Base-by-base conservation (phyloP, 1,140 invertebrate species). In the Cyclina sinensis region DNA sequence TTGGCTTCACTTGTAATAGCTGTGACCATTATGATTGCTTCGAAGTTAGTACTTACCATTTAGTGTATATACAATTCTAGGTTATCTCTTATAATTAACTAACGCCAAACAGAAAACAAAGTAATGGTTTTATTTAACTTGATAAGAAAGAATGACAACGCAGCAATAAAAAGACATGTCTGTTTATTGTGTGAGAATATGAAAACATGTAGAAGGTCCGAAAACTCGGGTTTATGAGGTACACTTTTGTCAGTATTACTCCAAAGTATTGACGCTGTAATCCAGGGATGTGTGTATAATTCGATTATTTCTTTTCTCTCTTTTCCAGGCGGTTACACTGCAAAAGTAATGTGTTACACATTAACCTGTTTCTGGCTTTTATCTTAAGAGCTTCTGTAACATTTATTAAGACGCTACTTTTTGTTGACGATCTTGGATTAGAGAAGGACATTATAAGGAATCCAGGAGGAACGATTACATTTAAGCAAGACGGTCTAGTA, bases 311-410 rank as follows among this genome's bases (percentile, higher is more conserved):
- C 24, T 57, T 27, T 5, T 18, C 21, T 57, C 16, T 90, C 57
- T 70, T 79, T 93, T 92, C 16, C 90, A 94, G 94, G 90, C 96
- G 96, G 89, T 94, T 97, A 0, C 96, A 97, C 80, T 97, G 97
- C 92, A 96, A 97, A 2, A 96, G 97, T 87, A 97, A 97, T 93
- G 97, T 96, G 51, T 94, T 97, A 0, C 97, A 97, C 92, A 96
- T 97, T 94, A 97, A 97, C 91, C 94, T 97, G 7, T 97, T 97
- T 92, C 94, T 96, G 0, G 97, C 97, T 0, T 97, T 97, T 92
- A 97, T 97, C 54, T 94, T 97, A 84, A 95, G 97, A 90, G 97
- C 97, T 0, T 96, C 96, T 18, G 96, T 97, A 92, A 94, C 96
- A 12, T 95, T 97, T 1, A 88, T 97, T 0, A 97, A 97, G 91